A percentile compares a stretch with the other conserved stretches of the same genome.
Conservation (phyloP, 2,888 invertebrate genomes). For the Capitulum mitella region DNA sequence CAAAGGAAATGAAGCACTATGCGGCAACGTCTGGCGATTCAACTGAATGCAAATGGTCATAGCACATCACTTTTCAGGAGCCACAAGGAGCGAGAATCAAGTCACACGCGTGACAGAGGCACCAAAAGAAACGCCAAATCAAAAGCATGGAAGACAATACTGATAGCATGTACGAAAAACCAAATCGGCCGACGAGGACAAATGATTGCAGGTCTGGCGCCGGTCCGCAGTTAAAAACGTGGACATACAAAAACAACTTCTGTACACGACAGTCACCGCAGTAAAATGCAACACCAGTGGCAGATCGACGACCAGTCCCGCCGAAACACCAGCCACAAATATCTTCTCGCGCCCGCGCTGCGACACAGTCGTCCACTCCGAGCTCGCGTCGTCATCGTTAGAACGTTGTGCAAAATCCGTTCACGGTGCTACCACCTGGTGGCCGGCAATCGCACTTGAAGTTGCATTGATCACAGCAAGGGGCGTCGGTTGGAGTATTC, state of each 20-base stretch:
- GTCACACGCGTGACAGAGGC: too few relatives aligned
- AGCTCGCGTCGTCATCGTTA: not conserved
- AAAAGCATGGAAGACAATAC: conserved; percentile 8
- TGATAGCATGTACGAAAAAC: not conserved
- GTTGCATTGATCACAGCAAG: conserved; percentile 4
- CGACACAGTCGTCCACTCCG: not conserved
- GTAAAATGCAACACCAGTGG: not conserved
- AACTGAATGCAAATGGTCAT: too few relatives aligned
- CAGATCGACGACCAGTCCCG: not conserved
- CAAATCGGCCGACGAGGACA: not conserved
- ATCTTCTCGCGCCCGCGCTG: not conserved
- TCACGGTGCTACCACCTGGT: not conserved
- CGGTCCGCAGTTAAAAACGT: not conserved
- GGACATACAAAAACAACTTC: conserved; percentile 7
- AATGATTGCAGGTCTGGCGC: not conserved
- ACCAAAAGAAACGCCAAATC: not conserved
- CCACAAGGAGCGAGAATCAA: too few relatives aligned
- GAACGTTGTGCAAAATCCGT: not conserved
- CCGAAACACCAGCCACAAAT: not conserved
- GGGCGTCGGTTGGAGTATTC: conserved; percentile 1
- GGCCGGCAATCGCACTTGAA: not conserved
- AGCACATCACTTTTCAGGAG: too few relatives aligned
- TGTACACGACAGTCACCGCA: not conserved
- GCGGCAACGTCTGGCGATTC: too few relatives aligned
- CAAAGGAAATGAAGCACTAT: not conserved